These are phyloP conservation scores for Phenganax marumi DNA, from an alignment of 92 coral and sea anemone species.

Conservation along the genomic window DNA sequence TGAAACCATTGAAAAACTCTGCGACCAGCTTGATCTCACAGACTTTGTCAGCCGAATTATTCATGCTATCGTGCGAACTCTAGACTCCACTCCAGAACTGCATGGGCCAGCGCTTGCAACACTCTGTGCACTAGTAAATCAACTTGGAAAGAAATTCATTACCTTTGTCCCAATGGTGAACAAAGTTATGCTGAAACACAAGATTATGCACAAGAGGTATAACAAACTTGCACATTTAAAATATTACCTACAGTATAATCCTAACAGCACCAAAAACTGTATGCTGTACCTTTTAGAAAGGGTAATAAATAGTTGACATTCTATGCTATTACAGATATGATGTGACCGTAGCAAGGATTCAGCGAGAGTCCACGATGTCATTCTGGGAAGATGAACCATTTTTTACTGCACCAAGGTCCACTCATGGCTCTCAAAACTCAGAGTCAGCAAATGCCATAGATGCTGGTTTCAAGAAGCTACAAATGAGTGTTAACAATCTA, in stretches of 20 bases:
- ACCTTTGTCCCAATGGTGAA: conserved; percentile 90
- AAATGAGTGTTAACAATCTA: conserved; percentile 82
- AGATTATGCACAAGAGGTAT: conserved; percentile 84
- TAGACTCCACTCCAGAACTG: conserved; percentile 85
- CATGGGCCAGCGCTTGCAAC: conserved; percentile 91
- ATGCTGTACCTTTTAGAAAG: too few species aligned
- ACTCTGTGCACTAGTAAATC: conserved; percentile 84
- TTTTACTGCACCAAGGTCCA: conserved; percentile 63
- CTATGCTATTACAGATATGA: conserved; percentile 2
- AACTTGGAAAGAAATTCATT: conserved; percentile 86
- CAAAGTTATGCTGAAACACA: conserved; percentile 81
- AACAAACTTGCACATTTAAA: conserved; percentile 41
- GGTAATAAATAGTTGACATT: neutral
- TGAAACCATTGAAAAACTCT: conserved; percentile 86
- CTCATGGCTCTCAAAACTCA: conserved; percentile 85
- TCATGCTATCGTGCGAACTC: conserved; percentile 85
- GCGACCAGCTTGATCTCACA: conserved; percentile 93
- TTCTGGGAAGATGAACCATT: conserved; percentile 91
- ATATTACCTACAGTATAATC: too few species aligned
- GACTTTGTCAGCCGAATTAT: conserved; percentile 94
- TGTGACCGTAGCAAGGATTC: conserved; percentile 32
- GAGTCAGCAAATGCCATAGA: conserved; percentile 84
- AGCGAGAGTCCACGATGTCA: conserved; percentile 52
- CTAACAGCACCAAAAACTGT: too few species aligned
- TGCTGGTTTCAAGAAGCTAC: conserved; percentile 94